These are phyloP conservation scores for Synergus laeviventris DNA, from an alignment of 2,888 invertebrate species.

Conservation along the genomic window DNA sequence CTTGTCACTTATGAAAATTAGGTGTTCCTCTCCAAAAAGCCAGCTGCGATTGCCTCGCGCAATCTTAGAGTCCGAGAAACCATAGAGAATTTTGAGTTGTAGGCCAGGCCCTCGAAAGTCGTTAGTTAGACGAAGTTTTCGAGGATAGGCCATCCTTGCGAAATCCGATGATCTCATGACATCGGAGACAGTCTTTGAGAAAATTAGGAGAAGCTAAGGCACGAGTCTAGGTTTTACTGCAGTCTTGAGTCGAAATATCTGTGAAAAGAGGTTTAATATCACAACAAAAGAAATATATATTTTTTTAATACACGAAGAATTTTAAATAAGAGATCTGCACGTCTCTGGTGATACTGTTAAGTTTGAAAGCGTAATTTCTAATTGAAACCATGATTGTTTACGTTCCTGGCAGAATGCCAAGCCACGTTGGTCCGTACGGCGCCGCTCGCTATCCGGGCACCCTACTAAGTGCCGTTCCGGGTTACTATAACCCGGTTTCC, in stretches of 20 bases:
- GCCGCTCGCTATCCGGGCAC: slow-evolving; percentile 72
- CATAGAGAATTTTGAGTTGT: slow-evolving; percentile 15
- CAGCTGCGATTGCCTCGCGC: background rate
- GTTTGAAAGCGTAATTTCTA: background rate
- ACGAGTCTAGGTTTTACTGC: background rate
- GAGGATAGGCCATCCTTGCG: background rate
- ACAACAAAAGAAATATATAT: background rate
- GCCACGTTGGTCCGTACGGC: slow-evolving; percentile 71
- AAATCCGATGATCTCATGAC: background rate
- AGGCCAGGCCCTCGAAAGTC: slow-evolving; percentile 4
- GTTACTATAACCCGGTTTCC: slow-evolving; percentile 67
- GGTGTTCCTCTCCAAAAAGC: background rate
- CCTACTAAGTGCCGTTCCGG: slow-evolving; percentile 67
- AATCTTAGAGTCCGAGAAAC: background rate
- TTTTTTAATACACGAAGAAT: background rate
- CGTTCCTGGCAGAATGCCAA: slow-evolving; percentile 76
- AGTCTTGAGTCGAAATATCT: background rate
- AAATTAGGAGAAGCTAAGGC: slow-evolving; percentile 36
- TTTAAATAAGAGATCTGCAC: slow-evolving; percentile 51
- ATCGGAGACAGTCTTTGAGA: background rate
- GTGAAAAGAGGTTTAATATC: background rate
- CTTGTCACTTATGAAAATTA: slow-evolving; percentile 60
- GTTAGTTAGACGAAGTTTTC: slow-evolving; percentile 14
- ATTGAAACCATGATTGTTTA: slow-evolving; percentile 72
- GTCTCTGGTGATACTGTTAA: slow-evolving; percentile 50